Conservation (phyloP, 2,113 vertebrate species). For the Dendrocopos noguchii region DNA sequence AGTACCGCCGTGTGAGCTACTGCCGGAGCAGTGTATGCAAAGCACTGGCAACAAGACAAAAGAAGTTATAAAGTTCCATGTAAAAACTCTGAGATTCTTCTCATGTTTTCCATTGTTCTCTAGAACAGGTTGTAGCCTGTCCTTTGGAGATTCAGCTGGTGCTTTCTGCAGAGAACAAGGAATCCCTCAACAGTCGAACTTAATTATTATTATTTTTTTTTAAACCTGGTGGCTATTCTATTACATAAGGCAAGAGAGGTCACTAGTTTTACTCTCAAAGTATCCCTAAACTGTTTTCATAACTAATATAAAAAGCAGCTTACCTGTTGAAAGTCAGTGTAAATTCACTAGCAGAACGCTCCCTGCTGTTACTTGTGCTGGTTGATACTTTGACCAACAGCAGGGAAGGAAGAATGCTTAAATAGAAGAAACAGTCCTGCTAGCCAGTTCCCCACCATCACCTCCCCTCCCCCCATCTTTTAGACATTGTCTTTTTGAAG, state of each 20-base stretch:
- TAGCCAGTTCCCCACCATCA: not conserved
- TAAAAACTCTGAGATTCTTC: not conserved
- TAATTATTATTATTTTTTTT: not conserved
- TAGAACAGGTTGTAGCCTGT: not conserved
- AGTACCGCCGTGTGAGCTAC: not conserved
- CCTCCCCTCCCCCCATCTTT: not conserved
- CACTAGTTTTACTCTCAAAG: not conserved
- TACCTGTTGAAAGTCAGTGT: not conserved
- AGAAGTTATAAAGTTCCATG: not conserved
- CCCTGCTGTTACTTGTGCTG: not conserved
- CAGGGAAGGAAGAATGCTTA: not conserved
- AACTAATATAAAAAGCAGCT: not conserved
- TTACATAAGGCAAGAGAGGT: fast-evolving
- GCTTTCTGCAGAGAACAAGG: not conserved
- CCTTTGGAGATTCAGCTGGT: not conserved
- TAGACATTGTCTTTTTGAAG: not conserved
- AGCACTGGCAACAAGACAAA: not conserved
- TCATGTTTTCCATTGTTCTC: not conserved
- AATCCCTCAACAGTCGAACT: not conserved
- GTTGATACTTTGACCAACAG: too few relatives aligned
- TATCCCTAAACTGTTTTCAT: not conserved
- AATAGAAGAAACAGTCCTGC: not conserved
- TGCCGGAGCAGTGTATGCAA: fast-evolving
- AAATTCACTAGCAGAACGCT: not conserved
- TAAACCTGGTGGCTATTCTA: not conserved